These are phyloP conservation scores for Minunthozetes semirufus DNA, from an alignment of 2,888 invertebrate species.

Conservation along the genomic window DNA sequence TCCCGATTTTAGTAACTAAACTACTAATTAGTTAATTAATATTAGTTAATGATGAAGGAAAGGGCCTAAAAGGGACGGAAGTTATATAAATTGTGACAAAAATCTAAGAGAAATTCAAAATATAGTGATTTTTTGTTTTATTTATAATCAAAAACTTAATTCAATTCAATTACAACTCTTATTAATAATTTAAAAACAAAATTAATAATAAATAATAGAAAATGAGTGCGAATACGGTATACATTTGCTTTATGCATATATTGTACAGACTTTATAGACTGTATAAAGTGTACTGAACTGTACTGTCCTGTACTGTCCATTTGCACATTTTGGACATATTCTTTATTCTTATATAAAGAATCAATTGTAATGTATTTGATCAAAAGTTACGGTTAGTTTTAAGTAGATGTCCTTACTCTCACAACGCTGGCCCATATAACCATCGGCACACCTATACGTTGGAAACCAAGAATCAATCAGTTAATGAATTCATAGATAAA, in stretches of 20 bases:
- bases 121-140: not conserved
- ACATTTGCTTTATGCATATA: not conserved
- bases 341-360: not conserved
- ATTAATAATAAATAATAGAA: slow-evolving; percentile 20
- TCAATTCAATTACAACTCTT: not conserved
- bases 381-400: slow-evolving; percentile 28
- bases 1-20: too few species aligned
- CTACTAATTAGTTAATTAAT: too few species aligned
- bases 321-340: not conserved
- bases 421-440: slow-evolving; percentile 70
- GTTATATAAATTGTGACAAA: not conserved
- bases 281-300: too few species aligned
- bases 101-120: not conserved
- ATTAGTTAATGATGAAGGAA: too few species aligned
- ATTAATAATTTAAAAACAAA: slow-evolving; percentile 18
- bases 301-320: too few species aligned
- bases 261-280: too few species aligned
- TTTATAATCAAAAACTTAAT: slow-evolving; percentile 4
- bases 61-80: too few species aligned
- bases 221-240: not conserved
- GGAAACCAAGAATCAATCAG: not conserved
- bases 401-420: slow-evolving; percentile 64
- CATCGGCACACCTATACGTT: slow-evolving; percentile 65
- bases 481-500: not conserved
- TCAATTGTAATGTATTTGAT: slow-evolving; percentile 20